Evolutionary conservation across 2,888 invertebrate genomes (phyloP).

Genomic region (Watsonalla binaria): DNA sequence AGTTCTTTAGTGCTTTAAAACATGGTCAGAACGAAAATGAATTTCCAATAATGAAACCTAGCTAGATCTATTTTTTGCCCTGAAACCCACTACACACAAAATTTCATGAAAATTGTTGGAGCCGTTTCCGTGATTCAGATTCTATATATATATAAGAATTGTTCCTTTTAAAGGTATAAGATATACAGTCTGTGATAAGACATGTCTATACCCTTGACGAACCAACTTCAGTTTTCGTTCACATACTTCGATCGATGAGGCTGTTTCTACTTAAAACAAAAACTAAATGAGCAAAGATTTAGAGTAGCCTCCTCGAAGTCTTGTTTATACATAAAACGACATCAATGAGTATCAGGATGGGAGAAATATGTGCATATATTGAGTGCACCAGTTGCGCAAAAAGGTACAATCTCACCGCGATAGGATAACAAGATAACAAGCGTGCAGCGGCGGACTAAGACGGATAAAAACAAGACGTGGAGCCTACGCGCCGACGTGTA

Average conservation of each 20-base stretch:
- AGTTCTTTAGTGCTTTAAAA: too few species aligned
- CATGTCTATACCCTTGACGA: too few species aligned
- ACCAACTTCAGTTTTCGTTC: too few species aligned
- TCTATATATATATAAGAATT: too few species aligned
- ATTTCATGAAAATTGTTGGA: too few species aligned
- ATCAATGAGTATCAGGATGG: conserved; percentile 32
- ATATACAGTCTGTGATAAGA: too few species aligned
- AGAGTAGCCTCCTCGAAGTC: conserved; percentile 8
- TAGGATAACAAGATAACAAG: conserved; percentile 78
- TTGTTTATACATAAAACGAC: conserved; percentile 13
- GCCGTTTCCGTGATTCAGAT: too few species aligned
- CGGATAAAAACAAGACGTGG: conserved; percentile 70
- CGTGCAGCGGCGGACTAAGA: conserved; percentile 67
- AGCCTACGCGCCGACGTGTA: conserved; percentile 65
- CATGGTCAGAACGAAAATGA: too few species aligned
- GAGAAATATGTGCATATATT: conserved; percentile 52
- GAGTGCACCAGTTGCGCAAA: conserved; percentile 59
- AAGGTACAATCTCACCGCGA: conserved; percentile 72
- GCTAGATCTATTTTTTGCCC: too few species aligned
- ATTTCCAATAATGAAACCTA: too few species aligned
- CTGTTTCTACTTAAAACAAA: not conserved
- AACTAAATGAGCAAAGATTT: conserved; percentile 9
- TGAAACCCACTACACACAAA: too few species aligned
- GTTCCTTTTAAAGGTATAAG: too few species aligned
- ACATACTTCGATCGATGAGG: not conserved